These are phyloP conservation scores for Haliclona indistincta DNA, from an alignment of 37 sponge, comb jelly and placozoan species.

Conservation along the genomic window DNA sequence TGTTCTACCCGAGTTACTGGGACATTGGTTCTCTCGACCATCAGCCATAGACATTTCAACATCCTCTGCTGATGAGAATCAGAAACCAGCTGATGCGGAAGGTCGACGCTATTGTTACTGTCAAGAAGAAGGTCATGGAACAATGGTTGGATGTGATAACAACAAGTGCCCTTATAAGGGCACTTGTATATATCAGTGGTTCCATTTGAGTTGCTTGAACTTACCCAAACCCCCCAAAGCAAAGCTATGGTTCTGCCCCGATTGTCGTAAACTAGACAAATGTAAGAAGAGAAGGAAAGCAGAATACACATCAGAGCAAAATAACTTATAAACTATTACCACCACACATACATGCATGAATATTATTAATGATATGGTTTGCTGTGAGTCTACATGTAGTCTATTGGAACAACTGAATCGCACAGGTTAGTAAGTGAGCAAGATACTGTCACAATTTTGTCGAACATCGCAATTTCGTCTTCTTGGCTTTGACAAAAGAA, in stretches of 20 bases:
- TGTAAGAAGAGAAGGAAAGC: background rate
- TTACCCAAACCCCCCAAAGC: conserved; percentile 8
- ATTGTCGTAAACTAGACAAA: conserved; percentile 33
- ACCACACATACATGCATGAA: background rate
- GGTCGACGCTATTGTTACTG: conserved; percentile 22
- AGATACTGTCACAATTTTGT: conserved; percentile 43
- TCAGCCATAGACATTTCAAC: background rate
- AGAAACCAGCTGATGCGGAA: background rate
- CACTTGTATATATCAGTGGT: conserved; percentile 33
- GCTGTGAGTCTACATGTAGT: background rate
- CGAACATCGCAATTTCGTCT: background rate
- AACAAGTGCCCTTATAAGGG: too few relatives aligned
- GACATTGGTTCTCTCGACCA: conserved; percentile 36
- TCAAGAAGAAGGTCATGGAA: conserved; percentile 20
- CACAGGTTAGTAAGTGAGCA: conserved; percentile 29
- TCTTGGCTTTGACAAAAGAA: background rate
- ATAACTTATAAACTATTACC: background rate
- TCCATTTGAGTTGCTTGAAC: conserved; percentile 44
- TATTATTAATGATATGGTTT: background rate
- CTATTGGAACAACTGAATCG: conserved; percentile 18
- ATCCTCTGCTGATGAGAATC: background rate
- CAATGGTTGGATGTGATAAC: conserved; percentile 65
- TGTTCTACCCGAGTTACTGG: conserved; percentile 50
- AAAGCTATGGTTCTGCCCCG: conserved; percentile 60
- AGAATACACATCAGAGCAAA: background rate